Evolutionary conservation across 2,888 invertebrate genomes (phyloP).

Genomic region (Timema podura): DNA sequence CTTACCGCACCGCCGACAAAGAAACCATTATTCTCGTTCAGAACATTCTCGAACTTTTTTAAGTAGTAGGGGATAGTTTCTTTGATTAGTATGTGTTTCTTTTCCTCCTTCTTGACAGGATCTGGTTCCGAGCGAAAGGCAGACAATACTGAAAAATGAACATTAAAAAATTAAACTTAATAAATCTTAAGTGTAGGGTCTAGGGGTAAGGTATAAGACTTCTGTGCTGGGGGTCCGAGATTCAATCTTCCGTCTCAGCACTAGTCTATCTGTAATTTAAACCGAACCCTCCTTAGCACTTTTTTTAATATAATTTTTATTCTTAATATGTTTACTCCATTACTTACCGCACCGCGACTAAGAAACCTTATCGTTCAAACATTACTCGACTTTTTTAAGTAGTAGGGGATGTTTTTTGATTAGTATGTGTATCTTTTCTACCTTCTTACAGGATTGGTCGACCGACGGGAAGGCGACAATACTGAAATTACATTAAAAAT

Average conservation of each 20-base stretch:
- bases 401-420: conserved; percentile 54
- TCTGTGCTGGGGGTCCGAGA: too few relatives aligned
- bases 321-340: neutral
- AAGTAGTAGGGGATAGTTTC: conserved; percentile 55
- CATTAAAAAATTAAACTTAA: too few relatives aligned
- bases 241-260: too few relatives aligned
- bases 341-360: conserved; percentile 50
- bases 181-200: too few relatives aligned
- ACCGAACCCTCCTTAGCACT: too few relatives aligned
- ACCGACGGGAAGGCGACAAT: conserved; percentile 49
- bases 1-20: conserved; percentile 52
- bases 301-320: too few relatives aligned
- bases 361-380: conserved; percentile 53
- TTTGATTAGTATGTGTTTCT: conserved; percentile 50
- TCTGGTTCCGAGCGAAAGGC: conserved; percentile 52
- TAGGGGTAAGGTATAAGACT: too few relatives aligned
- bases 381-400: conserved; percentile 52
- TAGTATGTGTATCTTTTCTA: conserved; percentile 51
- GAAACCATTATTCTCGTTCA: conserved; percentile 52
- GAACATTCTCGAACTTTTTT: conserved; percentile 52
- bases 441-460: conserved; percentile 51
- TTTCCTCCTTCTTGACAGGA: conserved; percentile 51
- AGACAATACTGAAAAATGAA: conserved; percentile 43
- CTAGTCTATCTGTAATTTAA: too few relatives aligned
- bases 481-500: conserved; percentile 37